phyloP scores from a whole-genome alignment of 2,113 vertebrate species.

The Cinclus cinclus region DNA sequence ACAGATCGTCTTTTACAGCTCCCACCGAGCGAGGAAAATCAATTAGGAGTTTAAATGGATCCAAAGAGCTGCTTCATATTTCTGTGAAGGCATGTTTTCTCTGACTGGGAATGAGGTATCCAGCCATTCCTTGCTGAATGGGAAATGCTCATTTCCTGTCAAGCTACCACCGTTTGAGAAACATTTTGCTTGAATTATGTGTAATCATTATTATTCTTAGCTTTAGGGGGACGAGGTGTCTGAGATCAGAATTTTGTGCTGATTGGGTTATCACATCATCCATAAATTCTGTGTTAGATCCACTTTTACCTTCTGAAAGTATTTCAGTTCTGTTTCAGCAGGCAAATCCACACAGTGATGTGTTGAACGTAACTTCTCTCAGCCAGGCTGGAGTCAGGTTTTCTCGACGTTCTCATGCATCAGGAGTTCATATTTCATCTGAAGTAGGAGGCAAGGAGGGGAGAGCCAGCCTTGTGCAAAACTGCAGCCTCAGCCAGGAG shows the following conservation, averaged over 20 bases:
- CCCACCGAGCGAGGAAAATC: background rate
- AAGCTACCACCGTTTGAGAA: background rate
- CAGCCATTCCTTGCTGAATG: background rate
- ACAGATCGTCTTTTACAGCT: background rate
- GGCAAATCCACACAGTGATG: background rate
- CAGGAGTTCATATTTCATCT: background rate
- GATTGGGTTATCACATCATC: background rate
- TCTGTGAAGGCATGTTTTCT: background rate
- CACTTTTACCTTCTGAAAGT: background rate
- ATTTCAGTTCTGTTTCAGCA: background rate
- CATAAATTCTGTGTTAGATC: background rate
- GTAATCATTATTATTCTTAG: background rate
- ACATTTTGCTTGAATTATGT: background rate
- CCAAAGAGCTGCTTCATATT: background rate
- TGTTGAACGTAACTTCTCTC: background rate
- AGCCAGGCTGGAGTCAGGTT: background rate
- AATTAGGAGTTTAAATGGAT: background rate
- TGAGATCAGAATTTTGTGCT: background rate
- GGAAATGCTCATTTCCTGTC: background rate
- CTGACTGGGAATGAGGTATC: too few species aligned
- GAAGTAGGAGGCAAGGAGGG: background rate
- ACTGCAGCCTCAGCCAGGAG: background rate
- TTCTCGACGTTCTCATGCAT: rapidly evolving
- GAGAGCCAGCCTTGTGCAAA: background rate
- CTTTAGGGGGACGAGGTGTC: background rate